Conservation (phyloP, 2,888 invertebrate species). For the Mimumesa dahlbomi region DNA sequence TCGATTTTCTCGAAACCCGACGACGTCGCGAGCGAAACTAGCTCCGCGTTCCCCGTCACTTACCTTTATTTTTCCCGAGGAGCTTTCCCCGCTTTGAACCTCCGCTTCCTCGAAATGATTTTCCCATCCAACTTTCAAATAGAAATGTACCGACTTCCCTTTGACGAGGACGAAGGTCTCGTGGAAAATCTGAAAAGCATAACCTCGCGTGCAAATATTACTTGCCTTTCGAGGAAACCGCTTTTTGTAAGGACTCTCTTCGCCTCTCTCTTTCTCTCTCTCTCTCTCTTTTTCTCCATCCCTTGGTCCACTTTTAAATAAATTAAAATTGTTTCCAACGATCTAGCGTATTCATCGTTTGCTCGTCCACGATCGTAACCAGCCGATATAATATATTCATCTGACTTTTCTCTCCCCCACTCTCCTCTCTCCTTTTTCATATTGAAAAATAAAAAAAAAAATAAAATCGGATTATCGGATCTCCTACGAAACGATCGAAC, state of each 20-base stretch:
- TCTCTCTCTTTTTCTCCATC: too few relatives aligned
- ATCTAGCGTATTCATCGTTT: neutral
- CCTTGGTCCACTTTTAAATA: neutral
- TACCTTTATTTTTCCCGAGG: conserved; percentile 29
- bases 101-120: conserved; percentile 35
- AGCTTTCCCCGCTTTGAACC: conserved; percentile 25
- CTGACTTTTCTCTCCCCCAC: too few relatives aligned
- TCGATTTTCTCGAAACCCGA: conserved; percentile 50
- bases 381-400: too few relatives aligned
- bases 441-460: too few relatives aligned
- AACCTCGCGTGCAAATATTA: conserved; percentile 8
- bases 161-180: conserved; percentile 24
- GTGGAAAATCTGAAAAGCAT: conserved; percentile 13
- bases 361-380: too few relatives aligned
- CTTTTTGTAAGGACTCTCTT: neutral
- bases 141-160: conserved; percentile 30
- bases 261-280: neutral
- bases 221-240: conserved; percentile 11
- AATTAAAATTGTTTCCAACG: conserved; percentile 1
- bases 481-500: too few relatives aligned
- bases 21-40: conserved; percentile 13
- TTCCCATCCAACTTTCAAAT: conserved; percentile 23
- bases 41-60: conserved; percentile 3
- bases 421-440: too few relatives aligned
- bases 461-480: too few relatives aligned